phyloP scores from a whole-genome alignment of 2,113 vertebrate genomes.

The Phrynosoma platyrhinos region DNA sequence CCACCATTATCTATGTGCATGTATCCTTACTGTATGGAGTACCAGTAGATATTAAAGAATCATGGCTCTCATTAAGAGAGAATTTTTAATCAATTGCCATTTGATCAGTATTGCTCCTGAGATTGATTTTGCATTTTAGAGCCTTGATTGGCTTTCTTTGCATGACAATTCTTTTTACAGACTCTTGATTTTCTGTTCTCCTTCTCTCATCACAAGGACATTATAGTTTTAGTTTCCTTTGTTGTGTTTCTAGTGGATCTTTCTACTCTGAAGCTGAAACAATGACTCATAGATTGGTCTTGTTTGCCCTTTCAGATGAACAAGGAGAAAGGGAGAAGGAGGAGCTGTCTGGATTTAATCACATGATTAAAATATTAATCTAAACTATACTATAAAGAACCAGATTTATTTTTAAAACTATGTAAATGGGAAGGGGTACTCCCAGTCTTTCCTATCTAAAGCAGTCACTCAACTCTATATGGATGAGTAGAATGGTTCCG shows the following conservation, averaged over 20 bases:
- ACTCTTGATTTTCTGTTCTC: neutral
- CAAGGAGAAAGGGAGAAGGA: neutral
- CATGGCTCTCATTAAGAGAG: neutral
- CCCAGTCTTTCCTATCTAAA: neutral
- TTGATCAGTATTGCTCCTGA: slow-evolving; percentile 1
- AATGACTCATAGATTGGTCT: slow-evolving; percentile 1
- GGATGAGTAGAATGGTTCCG: neutral
- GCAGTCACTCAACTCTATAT: neutral
- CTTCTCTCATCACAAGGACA: neutral
- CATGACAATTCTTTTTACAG: neutral
- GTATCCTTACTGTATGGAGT: neutral
- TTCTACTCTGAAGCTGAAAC: neutral
- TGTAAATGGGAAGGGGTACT: neutral
- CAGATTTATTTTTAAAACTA: neutral
- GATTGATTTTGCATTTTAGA: slow-evolving; percentile 15
- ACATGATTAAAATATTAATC: slow-evolving; percentile 9
- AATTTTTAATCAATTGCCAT: slow-evolving; percentile 1
- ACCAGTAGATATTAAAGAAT: neutral
- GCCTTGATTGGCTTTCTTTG: neutral
- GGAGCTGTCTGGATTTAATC: neutral
- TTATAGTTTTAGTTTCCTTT: neutral
- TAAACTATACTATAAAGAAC: neutral
- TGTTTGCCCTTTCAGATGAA: neutral
- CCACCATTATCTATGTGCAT: neutral
- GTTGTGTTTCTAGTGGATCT: slow-evolving; percentile 9